A percentile compares a stretch with the other conserved stretches of the same genome.
These are phyloP conservation scores for Pachyramphus minor DNA, from an alignment of 2,113 vertebrate genomes.

Conservation along the genomic window DNA sequence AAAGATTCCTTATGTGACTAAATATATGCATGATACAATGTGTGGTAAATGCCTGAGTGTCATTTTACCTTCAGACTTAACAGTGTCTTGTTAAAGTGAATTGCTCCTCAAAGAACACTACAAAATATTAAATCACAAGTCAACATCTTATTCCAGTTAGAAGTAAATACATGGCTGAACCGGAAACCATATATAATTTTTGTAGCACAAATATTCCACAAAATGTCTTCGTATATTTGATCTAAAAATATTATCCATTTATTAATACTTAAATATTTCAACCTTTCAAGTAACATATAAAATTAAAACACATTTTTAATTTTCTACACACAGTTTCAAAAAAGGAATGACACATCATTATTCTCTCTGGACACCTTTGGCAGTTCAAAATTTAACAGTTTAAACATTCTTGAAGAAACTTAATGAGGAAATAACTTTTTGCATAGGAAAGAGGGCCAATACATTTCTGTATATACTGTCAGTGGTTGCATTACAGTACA, in stretches of 20 bases:
- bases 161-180: conserved; percentile 10
- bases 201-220: conserved; percentile 52
- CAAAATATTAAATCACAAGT: not conserved
- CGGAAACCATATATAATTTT: not conserved
- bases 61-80: not conserved
- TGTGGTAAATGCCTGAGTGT: not conserved
- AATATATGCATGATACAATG: not conserved
- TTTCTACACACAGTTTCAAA: conserved; percentile 35
- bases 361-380: conserved; percentile 24
- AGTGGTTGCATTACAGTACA: not conserved
- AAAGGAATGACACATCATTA: conserved; percentile 30
- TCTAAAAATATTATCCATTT: conserved; percentile 69
- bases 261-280: conserved; percentile 48
- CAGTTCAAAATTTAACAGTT: conserved; percentile 39
- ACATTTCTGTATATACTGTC: conserved; percentile 16
- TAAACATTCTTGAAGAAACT: conserved; percentile 40
- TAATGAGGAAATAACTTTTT: conserved; percentile 34
- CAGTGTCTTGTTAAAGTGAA: not conserved
- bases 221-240: conserved; percentile 20
- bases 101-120: not conserved
- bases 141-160: not conserved
- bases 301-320: conserved; percentile 15
- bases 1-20: not conserved
- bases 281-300: conserved; percentile 31
- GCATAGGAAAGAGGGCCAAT: conserved; percentile 49